phyloP scores from a whole-genome alignment of 2,797 vertebrate genomes.

The Peromyscus attwateri region DNA sequence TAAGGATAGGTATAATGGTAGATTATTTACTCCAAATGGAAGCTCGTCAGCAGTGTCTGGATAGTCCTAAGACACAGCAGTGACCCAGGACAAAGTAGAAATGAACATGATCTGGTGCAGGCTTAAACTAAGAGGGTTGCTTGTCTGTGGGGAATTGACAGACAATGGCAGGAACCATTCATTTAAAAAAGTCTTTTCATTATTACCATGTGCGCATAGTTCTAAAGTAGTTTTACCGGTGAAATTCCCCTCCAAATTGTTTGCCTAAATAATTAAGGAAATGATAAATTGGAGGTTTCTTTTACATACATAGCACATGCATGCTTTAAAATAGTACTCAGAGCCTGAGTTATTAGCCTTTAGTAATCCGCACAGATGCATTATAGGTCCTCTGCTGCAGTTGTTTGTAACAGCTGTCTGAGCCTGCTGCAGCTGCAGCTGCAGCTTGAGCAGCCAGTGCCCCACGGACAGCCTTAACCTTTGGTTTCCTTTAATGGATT shows the following conservation, averaged over 20 bases:
- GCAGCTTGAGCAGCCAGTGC: not conserved
- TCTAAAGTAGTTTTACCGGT: not conserved
- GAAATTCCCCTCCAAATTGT: not conserved
- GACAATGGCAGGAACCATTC: not conserved
- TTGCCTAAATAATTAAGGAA: conserved; percentile 34
- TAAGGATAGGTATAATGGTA: not conserved
- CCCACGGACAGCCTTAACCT: not conserved
- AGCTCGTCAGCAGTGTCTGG: not conserved
- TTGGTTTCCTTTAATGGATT: not conserved
- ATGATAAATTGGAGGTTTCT: conserved; percentile 30
- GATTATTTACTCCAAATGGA: not conserved
- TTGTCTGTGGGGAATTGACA: not conserved
- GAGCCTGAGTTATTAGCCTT: not conserved
- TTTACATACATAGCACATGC: not conserved
- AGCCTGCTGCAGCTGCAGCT: not conserved
- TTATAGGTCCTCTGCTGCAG: not conserved
- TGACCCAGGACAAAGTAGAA: not conserved
- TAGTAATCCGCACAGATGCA: not conserved
- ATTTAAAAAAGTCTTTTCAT: not conserved
- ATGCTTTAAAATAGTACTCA: not conserved
- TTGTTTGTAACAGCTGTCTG: not conserved
- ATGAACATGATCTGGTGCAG: not conserved
- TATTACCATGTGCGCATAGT: not conserved
- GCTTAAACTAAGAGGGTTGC: not conserved
- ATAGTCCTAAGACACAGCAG: not conserved